Evolutionary conservation across 1,140 invertebrate species (phyloP), one percentile per base, ranked within the genome.

Genomic region (Aphelenchoides besseyi): DNA sequence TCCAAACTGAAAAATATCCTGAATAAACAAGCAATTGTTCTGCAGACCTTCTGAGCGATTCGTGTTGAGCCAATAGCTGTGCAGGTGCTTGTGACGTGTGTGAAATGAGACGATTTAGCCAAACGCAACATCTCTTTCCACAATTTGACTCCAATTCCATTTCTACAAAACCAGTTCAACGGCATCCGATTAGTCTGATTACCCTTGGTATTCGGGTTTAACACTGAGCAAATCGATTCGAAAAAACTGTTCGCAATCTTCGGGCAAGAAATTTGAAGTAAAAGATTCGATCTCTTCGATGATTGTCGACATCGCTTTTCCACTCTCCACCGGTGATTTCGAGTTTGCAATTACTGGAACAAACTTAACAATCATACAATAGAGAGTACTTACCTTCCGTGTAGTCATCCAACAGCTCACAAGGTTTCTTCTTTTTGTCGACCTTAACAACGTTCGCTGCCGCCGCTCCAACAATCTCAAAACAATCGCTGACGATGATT

Each of bases 181-280:
- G n/a, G n/a, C n/a, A n/a, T n/a, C n/a, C n/a, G n/a, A n/a, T n/a
- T n/a, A n/a, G n/a, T n/a, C n/a, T n/a, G n/a, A n/a, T n/a, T n/a
- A n/a, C 5, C 55, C 18, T 33, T 59, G 55, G 23, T 59, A 59
- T 28, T 59, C 55, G 5, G 55, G 55, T 8, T 59, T 5, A 59
- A 59, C 18, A 8, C 12, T 5, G 18, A 59, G 12, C 55, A 59
- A 8, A 5, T 59, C 55, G 18, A 59, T 59, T 12, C 18, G 55
- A 5, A 59, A 59, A 23, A 8, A 59, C 5, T 59, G 5, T 8
- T 5, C 5, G 55, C 55, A 59, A 23, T 59, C 55, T 28, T 28
- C 55, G 5, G 55, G 55, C 26, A 59, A 33, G 55, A 59, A 59
- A 33, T 59, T 59, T 8, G 55, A 59, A 5, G 55, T 59, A 5